Base-by-base conservation (phyloP, 2,888 invertebrate species). In the Meiosimyza platycephala region DNA sequence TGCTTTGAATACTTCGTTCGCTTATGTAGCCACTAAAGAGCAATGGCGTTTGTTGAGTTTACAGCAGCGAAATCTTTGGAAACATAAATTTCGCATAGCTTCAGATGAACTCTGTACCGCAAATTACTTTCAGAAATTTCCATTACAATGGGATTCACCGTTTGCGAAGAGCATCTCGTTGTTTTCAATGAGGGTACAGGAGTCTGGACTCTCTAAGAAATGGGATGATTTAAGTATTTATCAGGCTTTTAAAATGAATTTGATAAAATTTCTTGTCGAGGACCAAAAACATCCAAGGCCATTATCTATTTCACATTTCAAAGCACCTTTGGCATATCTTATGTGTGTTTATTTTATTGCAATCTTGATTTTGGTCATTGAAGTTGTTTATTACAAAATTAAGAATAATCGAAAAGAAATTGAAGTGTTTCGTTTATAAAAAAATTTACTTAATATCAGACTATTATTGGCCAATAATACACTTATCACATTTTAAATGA, bases 41-140 rank as follows among this genome's bases (percentile, higher is more conserved):
- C 74, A 74, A 28, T 78, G 77, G 79, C 55, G 55, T 12, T 72
- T 76, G 72, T 71, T 78, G 9, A 57, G 65, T 33, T 72, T 73
- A 5, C 77, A 79, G 28, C 78, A 78, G 55, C 71, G 73, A 11
- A 13, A 72, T 16, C 15, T 74, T 28, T 57, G 69, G 62, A 65
- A 55, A 54, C 69, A 72, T 1, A 47, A 28, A 50, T 74, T 74
- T 55, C 74, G 74, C n/a, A 69, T 74, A 3, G 74, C 74, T 12
- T 72, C 72, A 3, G 52, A 52, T 0, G 0, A 57, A 2, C 33
- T 74, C 11, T 74, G 74, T 15, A 72, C 74, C 1, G 66, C 63
- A 6, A 50, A 65, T 1, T 63, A 74, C 16, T 75, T 67, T 40
- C 33, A 52, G 9, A 40, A 67, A n/a, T 72, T 68, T 60, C 75